phyloP scores from a whole-genome alignment of 2,113 vertebrate genomes.

The Parus major region DNA sequence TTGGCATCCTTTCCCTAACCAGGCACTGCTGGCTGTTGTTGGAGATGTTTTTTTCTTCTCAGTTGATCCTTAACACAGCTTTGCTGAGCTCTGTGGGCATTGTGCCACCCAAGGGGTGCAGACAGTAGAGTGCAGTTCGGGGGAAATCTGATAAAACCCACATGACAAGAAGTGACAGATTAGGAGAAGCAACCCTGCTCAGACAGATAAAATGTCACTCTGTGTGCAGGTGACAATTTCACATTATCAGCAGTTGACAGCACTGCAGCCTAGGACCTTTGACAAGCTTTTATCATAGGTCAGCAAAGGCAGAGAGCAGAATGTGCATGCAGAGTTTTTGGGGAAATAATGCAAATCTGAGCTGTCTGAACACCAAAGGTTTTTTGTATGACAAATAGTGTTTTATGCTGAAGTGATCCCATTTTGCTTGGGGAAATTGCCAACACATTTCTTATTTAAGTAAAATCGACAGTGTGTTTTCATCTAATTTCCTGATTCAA shows the following conservation, averaged over 20 bases:
- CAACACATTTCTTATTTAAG: slow-evolving; percentile 1
- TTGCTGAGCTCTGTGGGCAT: neutral
- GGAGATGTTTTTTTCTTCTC: neutral
- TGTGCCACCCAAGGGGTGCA: neutral
- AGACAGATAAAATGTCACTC: neutral
- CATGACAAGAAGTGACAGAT: neutral
- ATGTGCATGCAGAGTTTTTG: neutral
- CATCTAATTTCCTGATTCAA: neutral
- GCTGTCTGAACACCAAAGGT: neutral
- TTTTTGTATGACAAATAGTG: neutral
- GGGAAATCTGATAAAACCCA: neutral
- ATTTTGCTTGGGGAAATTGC: neutral
- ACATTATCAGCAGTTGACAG: neutral
- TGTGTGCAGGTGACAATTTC: neutral
- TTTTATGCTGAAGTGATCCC: neutral
- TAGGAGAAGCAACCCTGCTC: neutral
- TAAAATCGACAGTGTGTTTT: neutral
- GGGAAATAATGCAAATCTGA: neutral
- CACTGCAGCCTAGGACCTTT: slow-evolving; percentile 8
- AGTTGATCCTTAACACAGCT: neutral
- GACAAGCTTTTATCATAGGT: neutral
- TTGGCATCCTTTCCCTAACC: neutral
- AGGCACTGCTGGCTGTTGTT: neutral
- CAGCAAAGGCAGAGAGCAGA: neutral
- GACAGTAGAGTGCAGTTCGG: rapidly evolving